These are phyloP conservation scores for Gastrophryne carolinensis DNA, from an alignment of 2,797 vertebrate species.

Conservation along the genomic window DNA sequence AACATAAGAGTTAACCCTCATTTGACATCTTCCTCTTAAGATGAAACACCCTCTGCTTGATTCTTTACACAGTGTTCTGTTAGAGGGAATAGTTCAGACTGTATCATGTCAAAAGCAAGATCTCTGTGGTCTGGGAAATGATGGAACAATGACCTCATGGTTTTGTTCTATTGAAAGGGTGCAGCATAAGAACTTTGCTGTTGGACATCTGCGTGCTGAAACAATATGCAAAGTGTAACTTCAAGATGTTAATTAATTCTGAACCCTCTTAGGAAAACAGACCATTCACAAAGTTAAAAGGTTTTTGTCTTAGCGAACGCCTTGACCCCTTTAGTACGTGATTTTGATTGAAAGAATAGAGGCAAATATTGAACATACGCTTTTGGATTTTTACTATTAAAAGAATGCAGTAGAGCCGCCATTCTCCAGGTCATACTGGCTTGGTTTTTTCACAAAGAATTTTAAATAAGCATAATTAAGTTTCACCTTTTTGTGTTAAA, in stretches of 20 bases:
- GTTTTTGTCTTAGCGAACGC: conserved; percentile 24
- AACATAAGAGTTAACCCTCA: background rate
- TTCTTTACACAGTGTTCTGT: conserved; percentile 59
- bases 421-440: background rate
- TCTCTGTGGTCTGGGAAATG: conserved; percentile 60
- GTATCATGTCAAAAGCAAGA: conserved; percentile 61
- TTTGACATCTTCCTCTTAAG: conserved; percentile 3
- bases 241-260: conserved; percentile 45
- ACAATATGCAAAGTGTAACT: conserved; percentile 39
- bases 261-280: conserved; percentile 38
- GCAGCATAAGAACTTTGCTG: conserved; percentile 31
- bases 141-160: conserved; percentile 41
- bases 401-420: background rate
- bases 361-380: conserved; percentile 12
- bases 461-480: conserved; percentile 25
- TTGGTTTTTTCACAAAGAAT: background rate
- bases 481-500: background rate
- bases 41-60: conserved; percentile 6
- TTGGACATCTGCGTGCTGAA: conserved; percentile 43
- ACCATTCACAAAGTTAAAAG: conserved; percentile 21
- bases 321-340: conserved; percentile 29
- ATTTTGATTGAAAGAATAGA: conserved; percentile 26
- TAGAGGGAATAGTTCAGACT: conserved; percentile 50
- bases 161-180: conserved; percentile 16
- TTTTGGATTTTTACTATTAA: background rate